phyloP scores from a whole-genome alignment of 1,140 invertebrate genomes.

The Amyelois transitella region DNA sequence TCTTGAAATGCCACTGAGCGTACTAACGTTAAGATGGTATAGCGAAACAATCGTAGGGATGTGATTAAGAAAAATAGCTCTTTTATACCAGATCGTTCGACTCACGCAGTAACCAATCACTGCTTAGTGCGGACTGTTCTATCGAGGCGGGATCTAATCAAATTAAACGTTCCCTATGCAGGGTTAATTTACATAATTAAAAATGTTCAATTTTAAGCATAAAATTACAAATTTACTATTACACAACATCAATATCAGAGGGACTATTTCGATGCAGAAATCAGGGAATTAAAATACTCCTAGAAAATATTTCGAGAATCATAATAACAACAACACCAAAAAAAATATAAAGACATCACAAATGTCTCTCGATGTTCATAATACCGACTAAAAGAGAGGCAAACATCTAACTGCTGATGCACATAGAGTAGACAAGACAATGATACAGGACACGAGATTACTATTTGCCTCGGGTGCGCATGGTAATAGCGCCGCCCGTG shows the following conservation, averaged over 20 bases:
- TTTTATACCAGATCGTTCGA: slow-evolving; percentile 40
- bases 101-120: slow-evolving; percentile 51
- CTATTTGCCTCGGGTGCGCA: slow-evolving; percentile 35
- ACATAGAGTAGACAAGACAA: slow-evolving; percentile 69
- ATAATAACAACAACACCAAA: slow-evolving; percentile 65
- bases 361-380: slow-evolving; percentile 54
- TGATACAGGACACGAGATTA: slow-evolving; percentile 63
- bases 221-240: slow-evolving; percentile 49
- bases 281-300: slow-evolving; percentile 57
- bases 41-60: slow-evolving; percentile 21
- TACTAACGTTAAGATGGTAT: slow-evolving; percentile 36
- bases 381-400: slow-evolving; percentile 63
- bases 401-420: slow-evolving; percentile 70
- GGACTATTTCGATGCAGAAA: slow-evolving; percentile 66
- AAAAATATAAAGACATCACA: slow-evolving; percentile 63
- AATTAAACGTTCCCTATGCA: slow-evolving; percentile 57
- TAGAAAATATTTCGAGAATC: slow-evolving; percentile 46
- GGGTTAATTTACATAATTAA: slow-evolving; percentile 45
- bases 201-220: slow-evolving; percentile 37
- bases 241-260: slow-evolving; percentile 68
- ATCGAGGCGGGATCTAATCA: slow-evolving; percentile 64
- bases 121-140: slow-evolving; percentile 56
- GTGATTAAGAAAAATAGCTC: slow-evolving; percentile 11
- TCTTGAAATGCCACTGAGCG: slow-evolving; percentile 32
- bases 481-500: slow-evolving; percentile 14